phyloP scores from a whole-genome alignment of 2,797 vertebrate genomes.

The Halcyon leucocephala region DNA sequence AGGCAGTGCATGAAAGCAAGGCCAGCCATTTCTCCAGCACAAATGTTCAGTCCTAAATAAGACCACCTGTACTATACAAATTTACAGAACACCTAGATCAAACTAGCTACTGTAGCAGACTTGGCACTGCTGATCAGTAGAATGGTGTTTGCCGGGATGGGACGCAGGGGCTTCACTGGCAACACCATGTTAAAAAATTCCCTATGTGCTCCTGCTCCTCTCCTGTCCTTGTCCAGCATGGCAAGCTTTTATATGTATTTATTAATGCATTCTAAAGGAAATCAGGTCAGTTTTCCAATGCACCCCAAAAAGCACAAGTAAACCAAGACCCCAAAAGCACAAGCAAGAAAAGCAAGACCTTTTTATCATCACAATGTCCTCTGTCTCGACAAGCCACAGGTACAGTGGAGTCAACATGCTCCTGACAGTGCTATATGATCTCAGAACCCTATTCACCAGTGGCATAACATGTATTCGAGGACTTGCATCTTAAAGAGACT shows the following conservation, averaged over 20 bases:
- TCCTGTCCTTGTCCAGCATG: background rate
- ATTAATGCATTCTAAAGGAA: background rate
- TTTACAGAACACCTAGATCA: background rate
- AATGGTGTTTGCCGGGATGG: background rate
- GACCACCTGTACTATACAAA: background rate
- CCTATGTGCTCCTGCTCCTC: background rate
- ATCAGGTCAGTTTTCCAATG: background rate
- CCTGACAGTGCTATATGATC: background rate
- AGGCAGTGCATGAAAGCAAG: background rate
- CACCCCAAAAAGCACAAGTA: background rate
- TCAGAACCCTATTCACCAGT: background rate
- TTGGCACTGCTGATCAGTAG: background rate
- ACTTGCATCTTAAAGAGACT: background rate
- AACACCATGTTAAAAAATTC: background rate
- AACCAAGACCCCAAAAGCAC: background rate
- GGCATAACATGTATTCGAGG: background rate
- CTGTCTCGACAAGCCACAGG: background rate
- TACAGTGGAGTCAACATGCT: background rate
- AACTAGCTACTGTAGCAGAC: background rate
- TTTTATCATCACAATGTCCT: background rate
- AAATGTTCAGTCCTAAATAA: background rate
- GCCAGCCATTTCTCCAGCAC: background rate
- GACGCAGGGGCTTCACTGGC: accelerated
- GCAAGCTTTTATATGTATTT: background rate
- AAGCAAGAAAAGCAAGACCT: background rate